Evolutionary conservation across 1,140 invertebrate species (phyloP).

Genomic region (Anadara kagoshimensis): DNA sequence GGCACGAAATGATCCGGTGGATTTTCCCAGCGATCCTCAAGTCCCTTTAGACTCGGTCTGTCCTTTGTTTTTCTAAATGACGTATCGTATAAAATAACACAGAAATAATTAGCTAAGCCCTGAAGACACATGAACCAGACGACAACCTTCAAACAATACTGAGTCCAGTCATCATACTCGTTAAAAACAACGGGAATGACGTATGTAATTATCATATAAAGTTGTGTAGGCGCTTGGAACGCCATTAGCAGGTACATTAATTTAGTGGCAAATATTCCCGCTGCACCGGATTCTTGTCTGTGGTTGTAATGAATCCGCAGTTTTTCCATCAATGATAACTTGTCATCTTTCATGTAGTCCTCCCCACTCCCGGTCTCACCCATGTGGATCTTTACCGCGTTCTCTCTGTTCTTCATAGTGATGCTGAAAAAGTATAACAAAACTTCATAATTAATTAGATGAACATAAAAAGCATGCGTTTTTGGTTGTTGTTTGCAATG

Average conservation of each 20-base stretch:
- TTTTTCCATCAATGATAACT: too few species aligned
- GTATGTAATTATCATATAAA: slow-evolving; percentile 42
- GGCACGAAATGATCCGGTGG: slow-evolving; percentile 42
- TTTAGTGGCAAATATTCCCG: too few species aligned
- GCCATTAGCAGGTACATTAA: neutral
- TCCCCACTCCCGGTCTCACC: too few species aligned
- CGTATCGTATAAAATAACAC: slow-evolving; percentile 40
- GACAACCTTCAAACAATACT: slow-evolving; percentile 52
- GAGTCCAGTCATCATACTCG: slow-evolving; percentile 38
- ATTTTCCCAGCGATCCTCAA: slow-evolving; percentile 23
- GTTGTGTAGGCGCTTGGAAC: slow-evolving; percentile 45
- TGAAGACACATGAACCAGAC: slow-evolving; percentile 39
- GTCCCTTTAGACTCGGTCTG: slow-evolving; percentile 23
- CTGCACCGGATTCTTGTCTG: too few species aligned
- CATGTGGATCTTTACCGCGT: too few species aligned
- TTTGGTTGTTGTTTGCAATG: too few species aligned
- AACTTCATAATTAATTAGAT: too few species aligned
- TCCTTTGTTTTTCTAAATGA: slow-evolving; percentile 35
- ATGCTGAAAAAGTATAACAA: too few species aligned
- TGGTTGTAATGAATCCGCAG: too few species aligned
- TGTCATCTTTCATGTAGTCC: too few species aligned
- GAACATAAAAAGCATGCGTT: too few species aligned
- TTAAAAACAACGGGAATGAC: slow-evolving; percentile 48
- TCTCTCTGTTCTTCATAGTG: too few species aligned
- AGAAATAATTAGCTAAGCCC: slow-evolving; percentile 50